Evolutionary conservation across 2,113 vertebrate species (phyloP).

Genomic region (Murina feae): DNA sequence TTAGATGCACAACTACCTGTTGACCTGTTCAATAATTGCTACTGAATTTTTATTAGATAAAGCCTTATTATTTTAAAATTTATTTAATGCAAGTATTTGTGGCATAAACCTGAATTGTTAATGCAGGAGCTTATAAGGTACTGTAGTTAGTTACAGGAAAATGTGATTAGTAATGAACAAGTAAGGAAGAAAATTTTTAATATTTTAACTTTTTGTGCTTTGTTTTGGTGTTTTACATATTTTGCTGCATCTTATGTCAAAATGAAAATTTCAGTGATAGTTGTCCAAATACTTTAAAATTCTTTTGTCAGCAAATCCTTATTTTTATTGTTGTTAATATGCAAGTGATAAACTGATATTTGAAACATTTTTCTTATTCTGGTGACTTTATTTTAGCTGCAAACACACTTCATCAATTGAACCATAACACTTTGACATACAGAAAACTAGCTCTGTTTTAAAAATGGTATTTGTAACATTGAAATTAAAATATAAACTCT

Average conservation of each 20-base stretch:
- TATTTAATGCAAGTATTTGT: constrained; percentile 25
- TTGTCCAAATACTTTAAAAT: constrained; percentile 71
- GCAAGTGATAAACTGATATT: constrained; percentile 48
- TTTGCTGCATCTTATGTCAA: constrained; percentile 69
- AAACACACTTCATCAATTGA: constrained; percentile 12
- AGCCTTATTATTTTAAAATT: constrained; percentile 34
- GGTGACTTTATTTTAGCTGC: constrained; percentile 44
- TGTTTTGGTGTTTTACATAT: constrained; percentile 76
- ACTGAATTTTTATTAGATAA: constrained; percentile 73
- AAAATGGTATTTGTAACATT: constrained; percentile 2
- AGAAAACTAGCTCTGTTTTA: constrained; percentile 39
- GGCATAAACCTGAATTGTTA: constrained; percentile 38
- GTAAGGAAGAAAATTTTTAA: constrained; percentile 51
- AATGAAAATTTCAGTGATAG: constrained; percentile 71
- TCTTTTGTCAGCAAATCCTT: constrained; percentile 27
- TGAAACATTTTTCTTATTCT: constrained; percentile 38
- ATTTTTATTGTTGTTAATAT: constrained; percentile 45
- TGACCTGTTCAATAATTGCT: constrained; percentile 73
- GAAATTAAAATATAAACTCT: constrained; percentile 22
- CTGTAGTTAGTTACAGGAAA: constrained; percentile 58
- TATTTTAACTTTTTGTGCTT: constrained; percentile 75
- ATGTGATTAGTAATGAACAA: constrained; percentile 56
- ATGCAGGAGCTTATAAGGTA: constrained; percentile 65
- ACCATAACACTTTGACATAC: not conserved
- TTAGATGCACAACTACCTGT: constrained; percentile 48